Evolutionary conservation across 1,140 invertebrate species (phyloP).

Genomic region (Atta texana): DNA sequence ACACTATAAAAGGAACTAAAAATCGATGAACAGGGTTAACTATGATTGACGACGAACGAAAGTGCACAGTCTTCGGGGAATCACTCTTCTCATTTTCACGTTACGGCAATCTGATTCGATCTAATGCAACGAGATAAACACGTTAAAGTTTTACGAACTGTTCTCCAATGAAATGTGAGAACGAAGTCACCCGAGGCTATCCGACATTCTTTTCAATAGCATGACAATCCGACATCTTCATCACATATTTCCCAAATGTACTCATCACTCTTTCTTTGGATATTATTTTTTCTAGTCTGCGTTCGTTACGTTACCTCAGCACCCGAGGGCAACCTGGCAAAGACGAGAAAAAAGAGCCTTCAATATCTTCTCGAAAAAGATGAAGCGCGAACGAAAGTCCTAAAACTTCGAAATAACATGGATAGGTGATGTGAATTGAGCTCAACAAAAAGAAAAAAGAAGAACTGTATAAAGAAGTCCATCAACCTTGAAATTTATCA

Average conservation of each 20-base stretch:
- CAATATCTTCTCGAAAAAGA: conserved; percentile 8
- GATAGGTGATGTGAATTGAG: neutral
- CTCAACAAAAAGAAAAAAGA: neutral
- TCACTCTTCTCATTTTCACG: conserved; percentile 51
- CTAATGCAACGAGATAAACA: conserved; percentile 60
- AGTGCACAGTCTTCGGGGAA: conserved; percentile 51
- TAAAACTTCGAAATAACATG: neutral
- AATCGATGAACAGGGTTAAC: conserved; percentile 62
- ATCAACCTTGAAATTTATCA: conserved; percentile 33
- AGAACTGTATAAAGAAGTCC: neutral
- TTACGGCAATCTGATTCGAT: conserved; percentile 30
- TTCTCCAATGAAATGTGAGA: conserved; percentile 36
- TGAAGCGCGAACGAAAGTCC: conserved; percentile 1
- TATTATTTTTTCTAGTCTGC: neutral
- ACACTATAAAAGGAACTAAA: conserved; percentile 18
- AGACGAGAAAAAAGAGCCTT: conserved; percentile 55
- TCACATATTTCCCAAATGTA: conserved; percentile 21
- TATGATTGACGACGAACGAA: conserved; percentile 73
- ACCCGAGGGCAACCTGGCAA: neutral
- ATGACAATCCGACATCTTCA: neutral
- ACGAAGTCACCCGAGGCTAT: conserved; percentile 61
- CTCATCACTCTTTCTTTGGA: conserved; percentile 20
- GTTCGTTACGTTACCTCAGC: conserved; percentile 46
- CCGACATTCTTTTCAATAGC: conserved; percentile 45
- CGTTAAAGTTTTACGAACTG: conserved; percentile 71